Evolutionary conservation across 2,888 invertebrate genomes (phyloP).

Genomic region (Bedellia somnulentella): DNA sequence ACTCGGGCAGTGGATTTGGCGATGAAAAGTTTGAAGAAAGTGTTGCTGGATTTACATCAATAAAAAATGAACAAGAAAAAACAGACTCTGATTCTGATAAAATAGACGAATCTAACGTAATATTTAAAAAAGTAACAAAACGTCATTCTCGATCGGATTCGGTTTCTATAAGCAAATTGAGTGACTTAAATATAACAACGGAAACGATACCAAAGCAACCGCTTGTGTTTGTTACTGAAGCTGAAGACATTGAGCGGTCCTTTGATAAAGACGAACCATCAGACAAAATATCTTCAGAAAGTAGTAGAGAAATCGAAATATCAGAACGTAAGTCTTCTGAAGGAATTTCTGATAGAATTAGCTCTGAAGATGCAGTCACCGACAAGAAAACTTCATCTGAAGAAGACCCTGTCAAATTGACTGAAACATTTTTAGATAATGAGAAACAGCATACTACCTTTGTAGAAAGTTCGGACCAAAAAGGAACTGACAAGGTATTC

Average conservation of each 20-base stretch:
- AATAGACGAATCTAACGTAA: conserved; percentile 17
- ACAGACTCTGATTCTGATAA: conserved; percentile 24
- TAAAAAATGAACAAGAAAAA: conserved; percentile 16
- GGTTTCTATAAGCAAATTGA: conserved; percentile 40
- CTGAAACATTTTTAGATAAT: conserved; percentile 15
- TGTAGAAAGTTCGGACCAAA: conserved; percentile 14
- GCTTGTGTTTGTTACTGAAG: conserved; percentile 51
- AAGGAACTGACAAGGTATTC: conserved; percentile 17
- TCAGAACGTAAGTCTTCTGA: conserved; percentile 54
- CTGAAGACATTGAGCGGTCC: conserved; percentile 43
- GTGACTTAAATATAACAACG: conserved; percentile 33
- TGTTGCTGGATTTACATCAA: conserved; percentile 41
- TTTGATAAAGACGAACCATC: conserved; percentile 44
- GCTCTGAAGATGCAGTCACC: conserved; percentile 54
- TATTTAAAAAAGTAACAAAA: conserved; percentile 52
- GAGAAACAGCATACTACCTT: conserved; percentile 16
- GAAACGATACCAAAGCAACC: conserved; percentile 20
- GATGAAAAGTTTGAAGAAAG: conserved; percentile 55
- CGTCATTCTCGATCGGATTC: conserved; percentile 52
- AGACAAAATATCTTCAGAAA: conserved; percentile 56
- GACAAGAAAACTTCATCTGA: conserved; percentile 55
- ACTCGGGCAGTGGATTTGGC: conserved; percentile 53
- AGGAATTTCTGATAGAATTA: conserved; percentile 51
- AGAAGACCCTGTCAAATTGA: conserved; percentile 29
- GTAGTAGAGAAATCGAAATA: conserved; percentile 51